Conservation (phyloP, 2,888 invertebrate genomes). For the Drosophila vallismaia region DNA sequence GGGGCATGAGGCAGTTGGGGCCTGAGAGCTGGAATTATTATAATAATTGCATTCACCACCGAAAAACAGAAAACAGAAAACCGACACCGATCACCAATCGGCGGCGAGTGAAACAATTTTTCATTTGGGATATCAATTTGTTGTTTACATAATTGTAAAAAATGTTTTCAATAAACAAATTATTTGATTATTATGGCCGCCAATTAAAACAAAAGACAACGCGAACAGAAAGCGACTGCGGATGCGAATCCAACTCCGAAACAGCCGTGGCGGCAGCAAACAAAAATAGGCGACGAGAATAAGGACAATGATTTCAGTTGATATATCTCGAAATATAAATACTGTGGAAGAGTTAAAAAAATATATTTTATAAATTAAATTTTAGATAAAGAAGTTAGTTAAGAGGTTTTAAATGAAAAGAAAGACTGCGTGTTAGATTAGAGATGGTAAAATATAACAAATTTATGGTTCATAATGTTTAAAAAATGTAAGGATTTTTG, state of each 20-base stretch:
- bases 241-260: conserved; percentile 22
- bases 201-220: conserved; percentile 76
- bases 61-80: background rate
- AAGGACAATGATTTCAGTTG: conserved; percentile 1
- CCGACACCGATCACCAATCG: conserved; percentile 5
- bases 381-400: background rate
- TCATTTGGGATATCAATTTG: conserved; percentile 83
- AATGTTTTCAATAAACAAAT: conserved; percentile 83
- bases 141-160: conserved; percentile 82
- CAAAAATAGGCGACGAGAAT: conserved; percentile 28
- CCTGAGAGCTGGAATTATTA: conserved; percentile 57
- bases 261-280: conserved; percentile 23
- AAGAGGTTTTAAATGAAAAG: no score
- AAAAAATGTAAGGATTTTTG: no score
- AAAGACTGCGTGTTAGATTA: no score
- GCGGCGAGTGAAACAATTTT: conserved; percentile 67
- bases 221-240: conserved; percentile 33
- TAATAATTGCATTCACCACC: conserved; percentile 70
- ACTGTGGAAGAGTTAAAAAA: conserved; percentile 2
- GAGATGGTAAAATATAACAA: no score
- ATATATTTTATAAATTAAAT: background rate
- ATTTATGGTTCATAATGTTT: no score
- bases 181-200: conserved; percentile 83
- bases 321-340: background rate
- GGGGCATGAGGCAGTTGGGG: conserved; percentile 3